Conservation (phyloP, 1,140 invertebrate species). For the Drosophila rhopaloa region DNA sequence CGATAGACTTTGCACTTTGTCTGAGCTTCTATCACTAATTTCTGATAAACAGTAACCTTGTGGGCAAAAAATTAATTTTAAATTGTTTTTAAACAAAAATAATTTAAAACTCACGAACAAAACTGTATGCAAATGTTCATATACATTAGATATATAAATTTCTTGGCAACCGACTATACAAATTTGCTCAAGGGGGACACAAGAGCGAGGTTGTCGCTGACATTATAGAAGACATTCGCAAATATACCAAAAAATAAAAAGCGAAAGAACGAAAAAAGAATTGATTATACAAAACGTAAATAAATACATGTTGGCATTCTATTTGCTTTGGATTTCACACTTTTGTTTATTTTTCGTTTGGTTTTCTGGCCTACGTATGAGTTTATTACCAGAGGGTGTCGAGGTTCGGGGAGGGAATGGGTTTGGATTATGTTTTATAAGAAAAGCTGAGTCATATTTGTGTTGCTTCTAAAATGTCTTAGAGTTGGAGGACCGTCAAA, state of each 20-base stretch:
- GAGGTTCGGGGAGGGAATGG: background rate
- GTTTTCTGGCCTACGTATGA: background rate
- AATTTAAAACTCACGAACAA: constrained; percentile 11
- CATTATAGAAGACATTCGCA: constrained; percentile 56
- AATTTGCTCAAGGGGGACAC: constrained; percentile 17
- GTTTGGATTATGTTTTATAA: background rate
- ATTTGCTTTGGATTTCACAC: constrained; percentile 15
- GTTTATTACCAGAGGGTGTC: too few species aligned
- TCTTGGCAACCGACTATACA: constrained; percentile 60
- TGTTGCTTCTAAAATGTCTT: background rate
- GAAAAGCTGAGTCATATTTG: constrained; percentile 2
- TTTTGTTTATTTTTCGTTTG: constrained; percentile 32
- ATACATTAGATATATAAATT: constrained; percentile 10
- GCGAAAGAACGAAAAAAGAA: constrained; percentile 29
- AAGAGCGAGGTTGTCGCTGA: constrained; percentile 21
- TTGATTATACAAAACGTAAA: constrained; percentile 40
- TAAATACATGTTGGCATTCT: constrained; percentile 41
- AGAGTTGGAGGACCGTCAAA: too few species aligned
- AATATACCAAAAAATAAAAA: constrained; percentile 32
- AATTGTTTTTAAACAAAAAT: constrained; percentile 1
- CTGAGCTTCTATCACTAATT: background rate
- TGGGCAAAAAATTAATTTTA: background rate
- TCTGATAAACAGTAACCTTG: constrained; percentile 8
- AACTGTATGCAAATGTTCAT: constrained; percentile 6
- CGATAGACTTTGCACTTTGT: background rate